Evolutionary conservation across 2,113 vertebrate species (phyloP), one percentile per base, ranked within the genome.

Genomic region (Ahaetulla prasina): DNA sequence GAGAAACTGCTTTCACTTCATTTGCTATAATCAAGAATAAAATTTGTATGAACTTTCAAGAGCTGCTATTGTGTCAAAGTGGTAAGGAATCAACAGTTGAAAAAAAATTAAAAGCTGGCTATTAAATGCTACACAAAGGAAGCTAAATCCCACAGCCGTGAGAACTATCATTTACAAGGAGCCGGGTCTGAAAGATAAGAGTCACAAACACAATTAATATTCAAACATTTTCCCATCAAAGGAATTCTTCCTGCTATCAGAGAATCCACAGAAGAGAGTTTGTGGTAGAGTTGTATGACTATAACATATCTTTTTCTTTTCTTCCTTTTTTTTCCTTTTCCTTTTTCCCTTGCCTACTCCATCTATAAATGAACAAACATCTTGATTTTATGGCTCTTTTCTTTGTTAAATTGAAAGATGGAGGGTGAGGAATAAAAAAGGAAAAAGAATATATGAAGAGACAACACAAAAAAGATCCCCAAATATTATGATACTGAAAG

Each of bases 341-440:
- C 12, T 68, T 30, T 43, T 92, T 93, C 90, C 23, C 89, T 91
- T 90, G 88, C 80, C 92, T 94, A 92, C 95, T 96, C 97, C 97
- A 97, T 97, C 97, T 97, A 96, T 97, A 97, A 97, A 96, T 91
- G 96, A 97, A 94, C 95, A 94, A 97, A 97, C 97, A 96, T 96
- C 96, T 97, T 96, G 96, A 92, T 97, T 97, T 97, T 97, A 97
- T 96, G 92, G 97, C 96, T 95, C 90, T 96, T 96, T 93, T 96
- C 96, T 97, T 97, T 96, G 96, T 96, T 95, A 96, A 96, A 49
- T 91, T 90, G 95, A 96, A 95, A 95, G 95, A 95, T 88, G 96
- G 95, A 93, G 93, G 95, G 94, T 94, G 95, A 96, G 95, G 91
- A 94, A 94, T 95, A 94, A 95, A 88, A 63, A 49, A 27, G 23